A percentile compares a stretch with the other conserved stretches of the same genome.
Conservation (phyloP, 2,797 vertebrate genomes). For the Rhinatrema bivittatum region DNA sequence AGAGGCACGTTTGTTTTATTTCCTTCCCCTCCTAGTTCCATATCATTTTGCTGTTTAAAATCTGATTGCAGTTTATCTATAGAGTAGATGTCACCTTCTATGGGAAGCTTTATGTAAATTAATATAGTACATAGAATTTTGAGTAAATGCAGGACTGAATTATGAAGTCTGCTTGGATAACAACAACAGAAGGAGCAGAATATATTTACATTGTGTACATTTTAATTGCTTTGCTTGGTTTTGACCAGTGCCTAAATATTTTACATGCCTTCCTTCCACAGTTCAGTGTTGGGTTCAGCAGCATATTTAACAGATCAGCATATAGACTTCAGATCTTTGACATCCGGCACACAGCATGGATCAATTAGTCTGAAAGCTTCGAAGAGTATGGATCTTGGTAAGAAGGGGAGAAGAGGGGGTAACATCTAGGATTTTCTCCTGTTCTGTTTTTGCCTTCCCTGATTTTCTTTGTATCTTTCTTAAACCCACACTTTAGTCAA, state of each 20-base stretch:
- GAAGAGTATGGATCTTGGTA: slow-evolving; percentile 96
- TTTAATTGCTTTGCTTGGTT: slow-evolving; percentile 24
- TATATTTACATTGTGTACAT: no score
- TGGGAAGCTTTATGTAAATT: no score
- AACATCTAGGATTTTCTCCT: slow-evolving; percentile 17
- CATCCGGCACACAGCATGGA: slow-evolving; percentile 53
- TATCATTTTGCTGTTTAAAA: no score
- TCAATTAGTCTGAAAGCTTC: slow-evolving; percentile 83
- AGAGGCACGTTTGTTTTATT: no score
- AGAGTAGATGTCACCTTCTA: no score
- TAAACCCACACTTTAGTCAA: slow-evolving; percentile 10
- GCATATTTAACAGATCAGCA: slow-evolving; percentile 50
- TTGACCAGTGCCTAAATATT: slow-evolving; percentile 18
- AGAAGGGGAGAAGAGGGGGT: slow-evolving; percentile 43
- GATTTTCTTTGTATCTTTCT: slow-evolving; percentile 29
- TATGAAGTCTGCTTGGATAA: no score
- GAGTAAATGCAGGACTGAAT: no score
- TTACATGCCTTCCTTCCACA: slow-evolving; percentile 28
- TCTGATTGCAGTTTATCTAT: no score
- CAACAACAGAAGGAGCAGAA: no score
- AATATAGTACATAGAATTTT: no score
- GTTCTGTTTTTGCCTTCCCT: slow-evolving; percentile 21
- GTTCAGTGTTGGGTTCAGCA: slow-evolving; percentile 44
- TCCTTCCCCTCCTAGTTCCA: no score
- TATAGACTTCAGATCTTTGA: slow-evolving; percentile 52